Percentiles rank a stretch among this genome's conserved stretches.
Conservation (phyloP, 2,797 vertebrate species). For the Loriculus beryllinus region DNA sequence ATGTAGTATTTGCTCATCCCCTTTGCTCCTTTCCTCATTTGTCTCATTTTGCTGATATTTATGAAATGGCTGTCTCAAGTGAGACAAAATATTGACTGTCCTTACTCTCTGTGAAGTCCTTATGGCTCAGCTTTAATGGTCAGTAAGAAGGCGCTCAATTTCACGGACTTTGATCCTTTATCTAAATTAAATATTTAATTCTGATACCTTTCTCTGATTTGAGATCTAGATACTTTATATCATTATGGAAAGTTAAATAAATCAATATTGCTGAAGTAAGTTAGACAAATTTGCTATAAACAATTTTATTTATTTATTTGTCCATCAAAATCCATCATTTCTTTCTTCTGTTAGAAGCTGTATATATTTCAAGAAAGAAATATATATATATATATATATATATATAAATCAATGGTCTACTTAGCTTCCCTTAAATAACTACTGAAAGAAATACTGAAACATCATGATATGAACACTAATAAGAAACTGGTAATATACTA, state of each 20-base stretch:
- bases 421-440: not conserved
- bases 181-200: not conserved
- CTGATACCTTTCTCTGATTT: not conserved
- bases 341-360: not conserved
- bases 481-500: not conserved
- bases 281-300: not conserved
- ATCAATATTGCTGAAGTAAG: not conserved
- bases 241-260: not conserved
- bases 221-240: not conserved
- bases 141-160: not conserved
- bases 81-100: not conserved
- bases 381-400: no score
- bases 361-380: not conserved
- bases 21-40: not conserved
- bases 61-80: not conserved
- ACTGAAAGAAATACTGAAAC: not conserved
- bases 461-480: not conserved
- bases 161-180: not conserved
- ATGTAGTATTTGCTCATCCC: no score
- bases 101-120: not conserved
- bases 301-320: not conserved
- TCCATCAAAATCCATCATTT: not conserved
- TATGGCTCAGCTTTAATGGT: not conserved
- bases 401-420: not conserved
- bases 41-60: not conserved